Percentiles rank a stretch among this genome's conserved stretches.
These are phyloP conservation scores for Oncorhynchus clarkii DNA, from an alignment of 2,113 vertebrate genomes.

Conservation along the genomic window DNA sequence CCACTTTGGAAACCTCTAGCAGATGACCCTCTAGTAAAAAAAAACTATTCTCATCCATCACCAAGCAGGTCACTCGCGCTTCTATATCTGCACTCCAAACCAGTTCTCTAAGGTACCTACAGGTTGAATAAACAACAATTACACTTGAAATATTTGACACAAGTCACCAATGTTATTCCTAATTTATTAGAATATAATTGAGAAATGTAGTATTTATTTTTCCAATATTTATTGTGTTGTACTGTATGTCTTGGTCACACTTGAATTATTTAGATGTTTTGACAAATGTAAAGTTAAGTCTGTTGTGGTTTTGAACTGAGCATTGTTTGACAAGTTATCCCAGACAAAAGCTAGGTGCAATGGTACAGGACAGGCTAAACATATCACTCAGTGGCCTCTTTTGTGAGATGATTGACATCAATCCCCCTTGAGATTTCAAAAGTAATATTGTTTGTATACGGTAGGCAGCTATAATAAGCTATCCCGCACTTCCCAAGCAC, in stretches of 20 bases:
- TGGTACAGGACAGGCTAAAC: conserved; percentile 30
- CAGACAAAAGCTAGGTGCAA: conserved; percentile 31
- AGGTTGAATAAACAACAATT: conserved; percentile 11
- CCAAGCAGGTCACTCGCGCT: conserved; percentile 56
- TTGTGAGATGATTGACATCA: conserved; percentile 27
- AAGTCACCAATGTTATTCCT: conserved; percentile 45
- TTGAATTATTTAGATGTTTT: conserved; percentile 38
- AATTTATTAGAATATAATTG: conserved; percentile 67
- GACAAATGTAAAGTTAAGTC: neutral
- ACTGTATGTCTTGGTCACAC: conserved; percentile 49
- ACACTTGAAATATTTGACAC: conserved; percentile 40
- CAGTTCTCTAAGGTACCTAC: conserved; percentile 13
- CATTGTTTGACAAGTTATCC: conserved; percentile 29
- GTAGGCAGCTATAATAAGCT: conserved; percentile 65
- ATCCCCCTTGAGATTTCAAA: conserved; percentile 39
- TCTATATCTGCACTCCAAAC: conserved; percentile 68
- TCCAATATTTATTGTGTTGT: conserved; percentile 64
- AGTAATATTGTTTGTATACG: conserved; percentile 30
- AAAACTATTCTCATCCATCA: conserved; percentile 48
- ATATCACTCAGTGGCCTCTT: conserved; percentile 27
- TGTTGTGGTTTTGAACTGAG: neutral
- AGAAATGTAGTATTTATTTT: conserved; percentile 63
- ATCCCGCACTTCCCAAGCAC: conserved; percentile 62
- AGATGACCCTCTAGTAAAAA: conserved; percentile 17
- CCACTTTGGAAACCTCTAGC: conserved; percentile 31